Evolutionary conservation across 2,888 invertebrate genomes (phyloP).

Genomic region (Eugnorisma glareosa): DNA sequence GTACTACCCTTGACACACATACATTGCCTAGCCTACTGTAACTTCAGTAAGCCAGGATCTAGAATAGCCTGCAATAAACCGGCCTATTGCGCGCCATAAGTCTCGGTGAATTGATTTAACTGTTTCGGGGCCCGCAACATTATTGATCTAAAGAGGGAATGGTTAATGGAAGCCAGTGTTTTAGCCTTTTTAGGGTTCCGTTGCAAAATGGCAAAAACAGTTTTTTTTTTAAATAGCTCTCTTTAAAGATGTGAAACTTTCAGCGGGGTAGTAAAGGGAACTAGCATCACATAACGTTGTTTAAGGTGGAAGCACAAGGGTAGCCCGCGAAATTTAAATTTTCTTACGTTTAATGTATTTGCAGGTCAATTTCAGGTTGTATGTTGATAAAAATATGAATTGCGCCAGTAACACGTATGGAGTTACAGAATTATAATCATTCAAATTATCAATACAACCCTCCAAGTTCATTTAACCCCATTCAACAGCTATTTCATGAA

Average conservation of each 20-base stretch:
- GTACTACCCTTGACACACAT: background rate
- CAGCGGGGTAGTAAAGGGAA: too few species aligned
- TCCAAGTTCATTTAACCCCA: too few species aligned
- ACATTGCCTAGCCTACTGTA: background rate
- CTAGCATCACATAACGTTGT: too few species aligned
- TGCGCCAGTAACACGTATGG: too few species aligned
- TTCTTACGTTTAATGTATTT: too few species aligned
- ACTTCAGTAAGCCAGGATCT: conserved; percentile 33
- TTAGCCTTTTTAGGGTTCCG: background rate
- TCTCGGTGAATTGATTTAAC: conserved; percentile 30
- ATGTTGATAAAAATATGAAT: too few species aligned
- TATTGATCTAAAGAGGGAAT: background rate
- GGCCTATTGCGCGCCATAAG: conserved; percentile 16
- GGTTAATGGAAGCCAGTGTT: background rate
- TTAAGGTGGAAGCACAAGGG: too few species aligned
- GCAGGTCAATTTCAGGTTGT: too few species aligned
- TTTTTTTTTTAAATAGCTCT: background rate
- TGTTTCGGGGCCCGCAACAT: conserved; percentile 9
- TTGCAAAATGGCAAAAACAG: background rate
- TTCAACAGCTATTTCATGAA: too few species aligned
- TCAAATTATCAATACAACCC: too few species aligned
- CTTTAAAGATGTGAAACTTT: background rate
- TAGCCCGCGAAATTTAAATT: too few species aligned
- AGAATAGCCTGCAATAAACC: conserved; percentile 26
- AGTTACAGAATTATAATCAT: too few species aligned